These are phyloP conservation scores for Drosophila ambigua DNA, from an alignment of 1,140 invertebrate species.

Conservation along the genomic window DNA sequence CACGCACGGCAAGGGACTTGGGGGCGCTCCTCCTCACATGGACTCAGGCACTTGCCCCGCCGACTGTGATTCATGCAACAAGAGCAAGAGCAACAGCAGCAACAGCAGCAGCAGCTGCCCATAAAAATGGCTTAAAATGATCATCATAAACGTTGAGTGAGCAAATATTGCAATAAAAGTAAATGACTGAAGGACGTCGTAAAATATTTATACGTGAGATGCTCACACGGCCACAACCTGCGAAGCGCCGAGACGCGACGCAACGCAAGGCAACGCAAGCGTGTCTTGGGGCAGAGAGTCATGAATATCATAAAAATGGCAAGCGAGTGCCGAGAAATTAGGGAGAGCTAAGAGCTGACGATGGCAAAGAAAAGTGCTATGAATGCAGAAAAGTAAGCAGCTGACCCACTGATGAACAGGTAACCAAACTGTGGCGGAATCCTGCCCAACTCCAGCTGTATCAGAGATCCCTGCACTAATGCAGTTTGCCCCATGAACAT, in stretches of 20 bases:
- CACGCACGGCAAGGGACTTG: slow-evolving; percentile 41
- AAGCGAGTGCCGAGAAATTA: slow-evolving; percentile 31
- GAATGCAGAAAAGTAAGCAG: slow-evolving; percentile 49
- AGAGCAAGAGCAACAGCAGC: slow-evolving; percentile 44
- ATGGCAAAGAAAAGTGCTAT: slow-evolving; percentile 53
- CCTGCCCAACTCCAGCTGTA: background rate
- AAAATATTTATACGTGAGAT: slow-evolving; percentile 83
- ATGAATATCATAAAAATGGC: slow-evolving; percentile 69
- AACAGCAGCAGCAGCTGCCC: slow-evolving; percentile 61
- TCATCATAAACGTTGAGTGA: slow-evolving; percentile 84
- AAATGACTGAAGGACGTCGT: slow-evolving; percentile 84
- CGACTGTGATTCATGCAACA: slow-evolving; percentile 73
- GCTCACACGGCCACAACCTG: slow-evolving; percentile 50
- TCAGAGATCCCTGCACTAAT: slow-evolving; percentile 3
- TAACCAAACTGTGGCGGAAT: background rate
- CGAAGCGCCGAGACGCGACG: slow-evolving; percentile 1
- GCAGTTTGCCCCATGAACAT: slow-evolving; percentile 9
- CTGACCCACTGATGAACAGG: slow-evolving; percentile 54
- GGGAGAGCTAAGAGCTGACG: slow-evolving; percentile 12
- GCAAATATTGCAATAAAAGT: slow-evolving; percentile 84
- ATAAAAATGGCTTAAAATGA: slow-evolving; percentile 84
- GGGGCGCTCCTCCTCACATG: slow-evolving; percentile 53
- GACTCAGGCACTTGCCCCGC: slow-evolving; percentile 2
- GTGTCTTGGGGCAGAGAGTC: slow-evolving; percentile 33
- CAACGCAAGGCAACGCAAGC: background rate